These are phyloP conservation scores for Astreopora myriophthalma DNA, from an alignment of 64 coral and sea anemone genomes.

Conservation along the genomic window DNA sequence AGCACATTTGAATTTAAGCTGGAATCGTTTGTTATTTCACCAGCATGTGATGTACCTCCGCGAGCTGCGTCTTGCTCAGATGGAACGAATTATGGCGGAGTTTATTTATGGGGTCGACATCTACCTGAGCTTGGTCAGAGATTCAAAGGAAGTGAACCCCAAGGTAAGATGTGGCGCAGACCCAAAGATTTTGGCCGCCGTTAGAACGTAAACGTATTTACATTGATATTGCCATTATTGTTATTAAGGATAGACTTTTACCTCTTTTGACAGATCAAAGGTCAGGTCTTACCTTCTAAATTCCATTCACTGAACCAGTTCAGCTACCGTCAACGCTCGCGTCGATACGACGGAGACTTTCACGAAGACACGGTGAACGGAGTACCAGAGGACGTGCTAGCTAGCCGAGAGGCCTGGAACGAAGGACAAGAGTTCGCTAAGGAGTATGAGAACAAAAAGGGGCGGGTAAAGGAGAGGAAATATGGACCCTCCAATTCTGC, in stretches of 20 bases:
- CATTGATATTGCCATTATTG: not conserved
- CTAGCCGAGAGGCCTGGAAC: constrained; percentile 53
- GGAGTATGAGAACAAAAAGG: constrained; percentile 63
- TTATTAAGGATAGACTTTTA: not conserved
- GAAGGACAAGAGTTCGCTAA: constrained; percentile 71
- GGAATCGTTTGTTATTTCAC: not conserved
- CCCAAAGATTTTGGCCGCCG: not conserved
- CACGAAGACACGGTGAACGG: constrained; percentile 15
- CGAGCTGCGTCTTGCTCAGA: constrained; percentile 91
- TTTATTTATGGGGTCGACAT: constrained; percentile 90
- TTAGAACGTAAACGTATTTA: no score
- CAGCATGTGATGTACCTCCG: constrained; percentile 95
- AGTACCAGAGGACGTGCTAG: not conserved
- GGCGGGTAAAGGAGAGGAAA: constrained; percentile 39
- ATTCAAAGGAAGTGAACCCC: constrained; percentile 53
- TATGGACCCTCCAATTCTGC: not conserved
- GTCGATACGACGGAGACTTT: constrained; percentile 65
- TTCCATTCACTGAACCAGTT: constrained; percentile 71
- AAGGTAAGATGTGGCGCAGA: constrained; percentile 18
- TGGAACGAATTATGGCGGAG: constrained; percentile 91
- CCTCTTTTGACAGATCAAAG: constrained; percentile 53
- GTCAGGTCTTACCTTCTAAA: constrained; percentile 59
- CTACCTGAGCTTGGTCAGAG: constrained; percentile 75
- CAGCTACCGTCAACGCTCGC: constrained; percentile 27
- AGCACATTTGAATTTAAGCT: no score